These are phyloP conservation scores for Lepidurus couesii DNA, from an alignment of 1,140 invertebrate species.

Conservation along the genomic window DNA sequence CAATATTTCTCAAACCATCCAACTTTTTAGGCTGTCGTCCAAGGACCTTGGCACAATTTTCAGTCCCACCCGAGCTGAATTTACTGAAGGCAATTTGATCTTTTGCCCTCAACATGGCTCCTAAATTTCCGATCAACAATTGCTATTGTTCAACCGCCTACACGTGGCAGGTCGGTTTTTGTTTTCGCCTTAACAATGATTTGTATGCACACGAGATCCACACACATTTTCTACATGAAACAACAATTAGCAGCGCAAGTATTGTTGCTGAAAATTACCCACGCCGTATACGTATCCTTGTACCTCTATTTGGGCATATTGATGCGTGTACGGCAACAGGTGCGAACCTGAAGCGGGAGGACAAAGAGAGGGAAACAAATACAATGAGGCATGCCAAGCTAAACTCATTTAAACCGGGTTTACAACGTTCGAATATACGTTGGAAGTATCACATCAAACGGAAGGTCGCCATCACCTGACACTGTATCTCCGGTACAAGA, in stretches of 20 bases:
- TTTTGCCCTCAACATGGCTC: neutral
- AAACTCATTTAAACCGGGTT: neutral
- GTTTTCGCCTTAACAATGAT: neutral
- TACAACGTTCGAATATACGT: neutral
- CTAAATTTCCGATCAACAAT: neutral
- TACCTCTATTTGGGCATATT: neutral
- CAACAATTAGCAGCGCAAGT: too few relatives aligned
- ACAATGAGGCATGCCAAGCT: neutral
- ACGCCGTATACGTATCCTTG: neutral
- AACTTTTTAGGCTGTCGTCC: neutral
- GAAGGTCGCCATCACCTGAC: too few relatives aligned
- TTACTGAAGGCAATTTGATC: constrained; percentile 9
- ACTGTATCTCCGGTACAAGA: too few relatives aligned
- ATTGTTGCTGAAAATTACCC: too few relatives aligned
- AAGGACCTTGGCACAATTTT: neutral
- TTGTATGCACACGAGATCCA: neutral
- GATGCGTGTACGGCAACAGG: neutral
- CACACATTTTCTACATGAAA: neutral
- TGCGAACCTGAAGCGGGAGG: neutral
- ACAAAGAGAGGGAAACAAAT: neutral
- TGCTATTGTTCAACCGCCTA: neutral
- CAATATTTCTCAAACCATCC: neutral
- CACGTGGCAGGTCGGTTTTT: neutral
- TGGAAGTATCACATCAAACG: too few relatives aligned
- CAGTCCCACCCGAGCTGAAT: neutral